These are phyloP conservation scores for Diogma glabrata DNA, from an alignment of 2,888 invertebrate species.

Conservation along the genomic window DNA sequence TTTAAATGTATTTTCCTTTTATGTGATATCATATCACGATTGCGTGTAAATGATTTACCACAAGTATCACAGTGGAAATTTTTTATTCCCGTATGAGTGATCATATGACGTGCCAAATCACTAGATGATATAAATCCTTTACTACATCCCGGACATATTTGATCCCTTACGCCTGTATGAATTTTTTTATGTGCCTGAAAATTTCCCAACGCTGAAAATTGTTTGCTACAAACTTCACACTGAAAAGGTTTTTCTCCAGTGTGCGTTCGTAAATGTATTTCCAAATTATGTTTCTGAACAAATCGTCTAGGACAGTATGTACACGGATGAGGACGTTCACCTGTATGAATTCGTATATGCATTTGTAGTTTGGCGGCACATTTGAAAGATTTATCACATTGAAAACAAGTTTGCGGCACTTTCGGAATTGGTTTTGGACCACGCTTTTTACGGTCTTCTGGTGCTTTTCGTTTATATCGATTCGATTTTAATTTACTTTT, in stretches of 20 bases:
- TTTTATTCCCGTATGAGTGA: constrained; percentile 44
- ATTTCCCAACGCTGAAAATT: constrained; percentile 48
- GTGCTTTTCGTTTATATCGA: constrained; percentile 44
- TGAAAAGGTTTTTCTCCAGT: constrained; percentile 48
- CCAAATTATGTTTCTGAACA: constrained; percentile 49
- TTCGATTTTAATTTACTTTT: constrained; percentile 28
- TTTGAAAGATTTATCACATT: constrained; percentile 47
- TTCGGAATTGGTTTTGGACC: constrained; percentile 50
- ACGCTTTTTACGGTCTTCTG: constrained; percentile 44
- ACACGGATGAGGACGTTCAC: constrained; percentile 46
- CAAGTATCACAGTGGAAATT: constrained; percentile 49
- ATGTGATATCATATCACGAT: constrained; percentile 40
- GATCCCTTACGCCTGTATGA: constrained; percentile 48
- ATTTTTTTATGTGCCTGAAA: constrained; percentile 52
- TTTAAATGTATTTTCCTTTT: constrained; percentile 33
- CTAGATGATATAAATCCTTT: constrained; percentile 49
- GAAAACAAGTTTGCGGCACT: constrained; percentile 43
- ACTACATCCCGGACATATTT: constrained; percentile 45
- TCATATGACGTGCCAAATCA: constrained; percentile 47
- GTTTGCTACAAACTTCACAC: constrained; percentile 51
- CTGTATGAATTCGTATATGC: constrained; percentile 39
- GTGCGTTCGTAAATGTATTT: constrained; percentile 46
- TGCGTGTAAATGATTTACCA: constrained; percentile 42
- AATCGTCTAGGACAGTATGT: constrained; percentile 45
- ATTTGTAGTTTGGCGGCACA: constrained; percentile 49